Percentiles rank a stretch among this genome's conserved stretches.
Conservation (phyloP, 2,888 invertebrate species). For the Leucophenga montana region DNA sequence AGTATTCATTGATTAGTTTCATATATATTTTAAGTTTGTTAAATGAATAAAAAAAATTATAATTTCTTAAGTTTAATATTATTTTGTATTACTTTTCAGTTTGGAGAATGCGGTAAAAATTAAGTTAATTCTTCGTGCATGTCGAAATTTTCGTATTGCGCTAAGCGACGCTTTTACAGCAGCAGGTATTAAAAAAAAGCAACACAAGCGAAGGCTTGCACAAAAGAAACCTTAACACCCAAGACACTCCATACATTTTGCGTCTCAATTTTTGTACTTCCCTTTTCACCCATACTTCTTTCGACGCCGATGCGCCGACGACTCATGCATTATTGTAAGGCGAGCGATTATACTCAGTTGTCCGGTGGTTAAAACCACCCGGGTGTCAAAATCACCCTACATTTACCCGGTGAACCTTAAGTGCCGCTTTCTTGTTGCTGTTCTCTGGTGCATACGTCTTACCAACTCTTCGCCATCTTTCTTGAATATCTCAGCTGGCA, state of each 20-base stretch:
- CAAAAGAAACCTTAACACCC: slow-evolving; percentile 6
- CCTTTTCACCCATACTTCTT: background rate
- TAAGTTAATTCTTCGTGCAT: too few relatives aligned
- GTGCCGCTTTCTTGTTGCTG: background rate
- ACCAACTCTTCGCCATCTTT: too few relatives aligned
- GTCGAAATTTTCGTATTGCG: too few relatives aligned
- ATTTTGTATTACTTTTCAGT: too few relatives aligned
- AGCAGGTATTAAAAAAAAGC: background rate
- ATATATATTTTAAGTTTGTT: too few relatives aligned
- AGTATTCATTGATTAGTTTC: too few relatives aligned
- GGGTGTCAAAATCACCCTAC: slow-evolving; percentile 10
- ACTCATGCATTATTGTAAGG: background rate
- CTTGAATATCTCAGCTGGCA: too few relatives aligned
- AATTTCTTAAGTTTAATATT: too few relatives aligned
- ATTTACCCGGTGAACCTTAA: slow-evolving; percentile 13
- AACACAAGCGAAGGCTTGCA: background rate
- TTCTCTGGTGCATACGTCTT: too few relatives aligned
- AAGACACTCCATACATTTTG: slow-evolving; percentile 1
- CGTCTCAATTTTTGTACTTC: background rate
- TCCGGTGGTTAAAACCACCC: background rate
- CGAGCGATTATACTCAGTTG: background rate
- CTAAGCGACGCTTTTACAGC: background rate
- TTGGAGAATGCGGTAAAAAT: too few relatives aligned
- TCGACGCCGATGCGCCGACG: background rate
- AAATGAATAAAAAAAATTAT: too few relatives aligned